Conservation (phyloP, 2,888 invertebrate species). For the Anorthoa munda region DNA sequence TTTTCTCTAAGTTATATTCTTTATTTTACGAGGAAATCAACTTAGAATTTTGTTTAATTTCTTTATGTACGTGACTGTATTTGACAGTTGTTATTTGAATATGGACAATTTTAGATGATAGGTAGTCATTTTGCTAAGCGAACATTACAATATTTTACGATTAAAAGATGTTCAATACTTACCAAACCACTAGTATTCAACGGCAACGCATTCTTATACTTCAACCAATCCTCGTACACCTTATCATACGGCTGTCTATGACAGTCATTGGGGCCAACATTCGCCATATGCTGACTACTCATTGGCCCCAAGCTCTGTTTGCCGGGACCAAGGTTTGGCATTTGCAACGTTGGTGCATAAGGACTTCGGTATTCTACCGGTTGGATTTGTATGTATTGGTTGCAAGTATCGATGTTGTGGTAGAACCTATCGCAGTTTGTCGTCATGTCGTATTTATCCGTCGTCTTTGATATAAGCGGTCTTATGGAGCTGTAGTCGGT, state of each 20-base stretch:
- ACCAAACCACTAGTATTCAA: constrained; percentile 87
- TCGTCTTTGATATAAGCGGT: no score
- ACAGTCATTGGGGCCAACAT: constrained; percentile 81
- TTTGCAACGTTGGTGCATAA: constrained; percentile 68
- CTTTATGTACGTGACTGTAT: no score
- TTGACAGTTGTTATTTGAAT: no score
- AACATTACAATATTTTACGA: neutral
- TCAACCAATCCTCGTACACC: constrained; percentile 90
- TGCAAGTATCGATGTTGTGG: no score
- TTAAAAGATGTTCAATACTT: constrained; percentile 67
- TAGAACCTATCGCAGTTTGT: no score
- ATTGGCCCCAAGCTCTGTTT: constrained; percentile 77
- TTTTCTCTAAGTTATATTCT: no score
- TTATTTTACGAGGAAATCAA: no score
- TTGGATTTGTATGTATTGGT: no score
- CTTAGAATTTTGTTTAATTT: no score
- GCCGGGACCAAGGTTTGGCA: constrained; percentile 80
- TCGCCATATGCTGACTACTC: constrained; percentile 67
- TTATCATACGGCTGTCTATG: constrained; percentile 84
- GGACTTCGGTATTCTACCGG: constrained; percentile 82
- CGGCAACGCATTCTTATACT: constrained; percentile 88
- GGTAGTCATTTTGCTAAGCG: neutral
- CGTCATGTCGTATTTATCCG: no score
- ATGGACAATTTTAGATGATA: no score
- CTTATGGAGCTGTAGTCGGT: no score